phyloP scores from a whole-genome alignment of 2,888 invertebrate genomes.

The Teleiodes luculella region DNA sequence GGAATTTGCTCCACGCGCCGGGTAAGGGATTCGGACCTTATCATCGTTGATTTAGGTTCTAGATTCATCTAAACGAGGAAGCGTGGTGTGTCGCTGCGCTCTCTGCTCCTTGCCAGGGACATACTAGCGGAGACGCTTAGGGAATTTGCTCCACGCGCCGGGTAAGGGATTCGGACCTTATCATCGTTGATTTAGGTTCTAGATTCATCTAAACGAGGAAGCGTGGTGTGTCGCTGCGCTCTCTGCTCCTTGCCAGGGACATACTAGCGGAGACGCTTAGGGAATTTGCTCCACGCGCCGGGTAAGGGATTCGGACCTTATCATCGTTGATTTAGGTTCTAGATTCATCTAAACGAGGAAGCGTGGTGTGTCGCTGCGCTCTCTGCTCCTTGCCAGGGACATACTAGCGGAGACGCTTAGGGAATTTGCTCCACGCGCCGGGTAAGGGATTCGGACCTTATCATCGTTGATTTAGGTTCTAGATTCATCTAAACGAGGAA shows the following conservation, averaged over 20 bases:
- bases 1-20: constrained; percentile 45
- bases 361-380: constrained; percentile 59
- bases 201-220: constrained; percentile 82
- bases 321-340: too few species aligned
- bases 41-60: too few species aligned
- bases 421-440: constrained; percentile 45
- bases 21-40: constrained; percentile 34
- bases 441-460: constrained; percentile 34
- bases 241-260: constrained; percentile 52
- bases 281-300: constrained; percentile 45
- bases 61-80: constrained; percentile 82
- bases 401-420: constrained; percentile 57
- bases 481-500: not conserved
- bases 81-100: constrained; percentile 59
- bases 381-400: constrained; percentile 52
- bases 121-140: constrained; percentile 57
- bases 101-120: constrained; percentile 52
- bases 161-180: constrained; percentile 34
- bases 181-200: too few species aligned
- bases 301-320: constrained; percentile 34
- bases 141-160: constrained; percentile 45
- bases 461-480: too few species aligned
- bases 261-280: constrained; percentile 57
- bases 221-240: constrained; percentile 59
- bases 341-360: constrained; percentile 82